Conservation (phyloP, 1,140 invertebrate genomes). For the Conus ventricosus region DNA sequence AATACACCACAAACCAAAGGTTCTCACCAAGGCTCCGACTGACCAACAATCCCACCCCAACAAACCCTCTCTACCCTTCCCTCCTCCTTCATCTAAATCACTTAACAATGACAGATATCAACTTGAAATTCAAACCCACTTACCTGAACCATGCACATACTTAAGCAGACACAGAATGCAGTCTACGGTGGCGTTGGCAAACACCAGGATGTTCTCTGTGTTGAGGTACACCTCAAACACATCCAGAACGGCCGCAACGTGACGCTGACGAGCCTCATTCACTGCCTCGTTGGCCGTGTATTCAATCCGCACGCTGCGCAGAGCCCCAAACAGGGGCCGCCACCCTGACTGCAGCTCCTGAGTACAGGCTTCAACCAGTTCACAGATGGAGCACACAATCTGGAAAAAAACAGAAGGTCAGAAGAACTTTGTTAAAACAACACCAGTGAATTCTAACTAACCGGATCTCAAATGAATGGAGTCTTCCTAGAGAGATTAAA, state of each 20-base stretch:
- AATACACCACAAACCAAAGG: too few relatives aligned
- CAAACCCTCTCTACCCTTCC: too few relatives aligned
- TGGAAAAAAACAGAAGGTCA: constrained; percentile 76
- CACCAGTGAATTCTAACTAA: too few relatives aligned
- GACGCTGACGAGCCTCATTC: constrained; percentile 74
- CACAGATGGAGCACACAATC: constrained; percentile 95
- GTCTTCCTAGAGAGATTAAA: too few relatives aligned
- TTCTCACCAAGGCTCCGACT: too few relatives aligned
- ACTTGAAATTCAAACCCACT: constrained; percentile 21
- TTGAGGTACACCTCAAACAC: constrained; percentile 94
- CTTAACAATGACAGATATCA: too few relatives aligned
- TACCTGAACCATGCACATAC: constrained; percentile 79
- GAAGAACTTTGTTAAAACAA: not conserved
- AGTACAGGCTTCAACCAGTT: constrained; percentile 94
- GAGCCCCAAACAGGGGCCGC: constrained; percentile 90
- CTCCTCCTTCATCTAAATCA: too few relatives aligned
- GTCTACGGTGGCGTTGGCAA: constrained; percentile 94
- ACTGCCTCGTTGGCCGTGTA: constrained; percentile 71
- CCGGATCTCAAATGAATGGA: too few relatives aligned
- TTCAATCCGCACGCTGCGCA: constrained; percentile 84
- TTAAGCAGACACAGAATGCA: constrained; percentile 91
- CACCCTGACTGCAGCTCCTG: constrained; percentile 94
- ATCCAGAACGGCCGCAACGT: constrained; percentile 86
- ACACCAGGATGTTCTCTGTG: constrained; percentile 93
- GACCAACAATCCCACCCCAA: too few relatives aligned